Conservation (phyloP, 2,113 vertebrate species). For the Phrynosoma platyrhinos region DNA sequence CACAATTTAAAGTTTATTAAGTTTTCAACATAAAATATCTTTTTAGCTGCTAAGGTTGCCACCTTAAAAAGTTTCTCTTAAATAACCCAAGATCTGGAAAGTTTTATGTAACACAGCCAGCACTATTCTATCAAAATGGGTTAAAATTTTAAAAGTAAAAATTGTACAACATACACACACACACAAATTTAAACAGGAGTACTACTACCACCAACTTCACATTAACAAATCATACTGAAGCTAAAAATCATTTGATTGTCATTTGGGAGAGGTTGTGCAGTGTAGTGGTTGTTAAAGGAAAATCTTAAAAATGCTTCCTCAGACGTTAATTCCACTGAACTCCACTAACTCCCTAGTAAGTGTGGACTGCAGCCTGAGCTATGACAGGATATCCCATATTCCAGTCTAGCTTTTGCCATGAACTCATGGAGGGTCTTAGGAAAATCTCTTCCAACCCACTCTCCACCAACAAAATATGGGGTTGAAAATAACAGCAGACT, state of each 20-base stretch:
- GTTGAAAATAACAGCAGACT: neutral
- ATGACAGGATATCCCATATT: neutral
- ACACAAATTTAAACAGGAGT: neutral
- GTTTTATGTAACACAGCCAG: no score
- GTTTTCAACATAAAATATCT: neutral
- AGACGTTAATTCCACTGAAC: neutral
- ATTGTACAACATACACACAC: no score
- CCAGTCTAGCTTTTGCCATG: neutral
- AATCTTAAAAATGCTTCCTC: neutral
- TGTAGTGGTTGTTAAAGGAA: neutral
- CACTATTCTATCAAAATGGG: no score
- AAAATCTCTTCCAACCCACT: neutral
- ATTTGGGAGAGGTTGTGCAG: neutral
- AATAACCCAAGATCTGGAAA: neutral
- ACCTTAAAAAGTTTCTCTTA: no score
- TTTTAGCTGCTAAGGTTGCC: neutral
- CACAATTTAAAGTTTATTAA: neutral
- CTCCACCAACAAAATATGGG: neutral
- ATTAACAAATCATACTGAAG: neutral
- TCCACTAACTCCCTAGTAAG: neutral
- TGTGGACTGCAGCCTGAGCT: neutral
- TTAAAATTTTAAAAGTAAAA: neutral
- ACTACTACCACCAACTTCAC: neutral
- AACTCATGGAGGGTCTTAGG: neutral
- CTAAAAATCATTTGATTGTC: neutral